Percentiles rank a stretch among this genome's conserved stretches.
Conservation (phyloP, 2,888 invertebrate genomes). For the Mythimna vitellina region DNA sequence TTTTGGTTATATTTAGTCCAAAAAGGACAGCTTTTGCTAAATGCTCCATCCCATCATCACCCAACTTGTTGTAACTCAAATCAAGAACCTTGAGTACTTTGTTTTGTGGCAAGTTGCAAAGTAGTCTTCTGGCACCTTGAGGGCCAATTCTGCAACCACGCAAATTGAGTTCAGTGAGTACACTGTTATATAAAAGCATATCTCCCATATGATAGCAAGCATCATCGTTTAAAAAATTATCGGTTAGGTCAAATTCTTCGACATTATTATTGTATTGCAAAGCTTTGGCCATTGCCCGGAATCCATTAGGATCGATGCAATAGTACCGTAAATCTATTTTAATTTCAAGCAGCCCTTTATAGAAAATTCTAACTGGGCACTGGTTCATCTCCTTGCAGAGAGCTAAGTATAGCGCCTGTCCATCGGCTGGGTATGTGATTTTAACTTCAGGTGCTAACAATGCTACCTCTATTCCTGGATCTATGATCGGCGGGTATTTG, state of each 20-base stretch:
- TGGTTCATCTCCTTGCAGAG: slow-evolving; percentile 79
- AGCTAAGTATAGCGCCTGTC: slow-evolving; percentile 79
- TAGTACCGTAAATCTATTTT: slow-evolving; percentile 81
- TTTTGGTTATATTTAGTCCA: slow-evolving; percentile 71
- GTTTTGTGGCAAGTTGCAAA: slow-evolving; percentile 69
- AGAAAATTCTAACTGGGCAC: slow-evolving; percentile 74
- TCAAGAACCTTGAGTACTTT: slow-evolving; percentile 70
- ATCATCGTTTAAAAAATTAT: slow-evolving; percentile 79
- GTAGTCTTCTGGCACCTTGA: slow-evolving; percentile 69
- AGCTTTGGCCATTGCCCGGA: slow-evolving; percentile 80
- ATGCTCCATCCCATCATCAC: slow-evolving; percentile 72
- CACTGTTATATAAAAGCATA: slow-evolving; percentile 75
- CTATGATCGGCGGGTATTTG: slow-evolving; percentile 78
- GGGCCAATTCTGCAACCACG: slow-evolving; percentile 81
- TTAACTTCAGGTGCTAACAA: slow-evolving; percentile 70
- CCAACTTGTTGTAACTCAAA: slow-evolving; percentile 74
- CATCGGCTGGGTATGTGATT: slow-evolving; percentile 76
- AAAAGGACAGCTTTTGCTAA: slow-evolving; percentile 70
- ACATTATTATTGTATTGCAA: slow-evolving; percentile 77
- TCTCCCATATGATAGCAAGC: slow-evolving; percentile 81
- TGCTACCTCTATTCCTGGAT: slow-evolving; percentile 81
- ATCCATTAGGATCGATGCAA: slow-evolving; percentile 76
- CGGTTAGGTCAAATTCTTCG: slow-evolving; percentile 74
- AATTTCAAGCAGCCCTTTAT: slow-evolving; percentile 70
- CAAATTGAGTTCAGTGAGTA: slow-evolving; percentile 75